Base-by-base conservation (phyloP, 1,140 invertebrate species). In the Cecropterus lyciades region DNA sequence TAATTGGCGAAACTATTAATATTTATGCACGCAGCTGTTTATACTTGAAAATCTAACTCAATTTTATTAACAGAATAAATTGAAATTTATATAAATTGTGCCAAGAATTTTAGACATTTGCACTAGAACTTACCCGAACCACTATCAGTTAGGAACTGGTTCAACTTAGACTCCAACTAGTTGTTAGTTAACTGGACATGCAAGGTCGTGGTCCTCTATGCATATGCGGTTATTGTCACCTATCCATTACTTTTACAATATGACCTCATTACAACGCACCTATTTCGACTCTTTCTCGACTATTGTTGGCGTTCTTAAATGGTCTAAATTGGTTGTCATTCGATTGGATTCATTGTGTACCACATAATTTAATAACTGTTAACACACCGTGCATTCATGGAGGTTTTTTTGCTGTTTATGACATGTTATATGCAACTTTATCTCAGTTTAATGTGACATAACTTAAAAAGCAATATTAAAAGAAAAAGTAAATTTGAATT, bases 221-320 rank as follows among this genome's bases (percentile, higher is more conserved):
- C 33, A 37, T 7, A 37, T 37, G 33, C 11, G 4, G 33, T 52
- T 24, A 33, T 14, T 52, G 49, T 33, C 49, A 52, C 24, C 49
- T 52, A 20, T 52, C 49, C 30, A 33, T 52, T 52, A 52, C 27
- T 33, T 52, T 52, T 30, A 52, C 24, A 51, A 51, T 51, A 30
- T 33, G 13, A 52, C 24, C 13, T 5, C 13, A 52, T 51, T 51
- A n/a, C n/a, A n/a, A 13, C 24, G 33, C 7, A 30, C 27, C n/a
- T n/a, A n/a, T 30, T 20, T 20, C 5, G 27, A 4, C 33, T 37
- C 2, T 37, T 37, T 37, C 33, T 6, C 7, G 27, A 8, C 27
- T 30, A 37, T 37, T 37, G 33, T 37, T 37, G 9, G 11, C 1
- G 33, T 11, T 11, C 10, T 10, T 33, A 9, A 33, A 6, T 9